phyloP scores from a whole-genome alignment of 2,797 vertebrate species.

The Lacerta bilineata region DNA sequence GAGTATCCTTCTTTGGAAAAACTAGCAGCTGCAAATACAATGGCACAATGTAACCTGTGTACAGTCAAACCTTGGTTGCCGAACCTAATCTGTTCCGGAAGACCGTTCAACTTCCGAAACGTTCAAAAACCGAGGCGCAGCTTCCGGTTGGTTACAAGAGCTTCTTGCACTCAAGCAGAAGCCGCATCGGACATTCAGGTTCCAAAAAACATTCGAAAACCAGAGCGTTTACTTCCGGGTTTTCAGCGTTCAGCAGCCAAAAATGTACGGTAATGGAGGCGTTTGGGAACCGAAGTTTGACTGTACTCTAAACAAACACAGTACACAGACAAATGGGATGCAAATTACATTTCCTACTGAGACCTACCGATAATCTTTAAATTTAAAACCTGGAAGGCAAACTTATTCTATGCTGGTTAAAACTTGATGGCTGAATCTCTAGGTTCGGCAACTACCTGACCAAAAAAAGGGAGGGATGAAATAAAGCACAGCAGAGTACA shows the following conservation, averaged over 20 bases:
- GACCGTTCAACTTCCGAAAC: too few species aligned
- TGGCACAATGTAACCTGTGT: background rate
- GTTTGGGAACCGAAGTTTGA: too few species aligned
- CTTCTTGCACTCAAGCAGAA: too few species aligned
- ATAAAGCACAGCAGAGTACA: background rate
- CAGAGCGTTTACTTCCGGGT: too few species aligned
- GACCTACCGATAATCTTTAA: background rate
- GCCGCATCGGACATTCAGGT: too few species aligned
- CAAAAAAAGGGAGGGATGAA: background rate
- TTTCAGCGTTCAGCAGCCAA: too few species aligned
- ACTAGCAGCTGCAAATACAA: background rate
- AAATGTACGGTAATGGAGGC: too few species aligned
- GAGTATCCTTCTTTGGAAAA: background rate
- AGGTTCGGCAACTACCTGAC: constrained; percentile 25
- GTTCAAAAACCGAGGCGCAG: too few species aligned
- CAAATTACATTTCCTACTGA: background rate
- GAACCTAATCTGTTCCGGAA: too few species aligned
- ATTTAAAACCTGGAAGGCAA: background rate
- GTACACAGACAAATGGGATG: background rate
- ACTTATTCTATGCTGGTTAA: constrained; percentile 1
- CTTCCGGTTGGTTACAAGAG: too few species aligned
- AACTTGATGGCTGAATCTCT: constrained; percentile 3
- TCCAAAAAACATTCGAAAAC: too few species aligned
- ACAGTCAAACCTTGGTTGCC: background rate
- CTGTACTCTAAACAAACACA: background rate